Conservation (phyloP, 1,140 invertebrate genomes). For the Aphelenchoides avenae region DNA sequence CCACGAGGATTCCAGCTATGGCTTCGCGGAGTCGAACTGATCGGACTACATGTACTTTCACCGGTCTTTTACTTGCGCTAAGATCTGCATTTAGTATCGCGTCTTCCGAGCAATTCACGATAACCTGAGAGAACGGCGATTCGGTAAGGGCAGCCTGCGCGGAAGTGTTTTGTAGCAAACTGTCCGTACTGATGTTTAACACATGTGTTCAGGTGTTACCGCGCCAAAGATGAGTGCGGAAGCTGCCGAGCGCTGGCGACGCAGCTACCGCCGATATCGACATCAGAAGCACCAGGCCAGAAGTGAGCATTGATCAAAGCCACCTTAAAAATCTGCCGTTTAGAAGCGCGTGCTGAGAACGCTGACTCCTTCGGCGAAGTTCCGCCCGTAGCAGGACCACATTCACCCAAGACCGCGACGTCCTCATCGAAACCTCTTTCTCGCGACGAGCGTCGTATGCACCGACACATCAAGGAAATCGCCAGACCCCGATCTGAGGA, state of each 20-base stretch:
- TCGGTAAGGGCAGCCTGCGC: conserved; percentile 36
- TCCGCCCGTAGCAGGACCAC: background rate
- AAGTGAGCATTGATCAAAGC: conserved; percentile 11
- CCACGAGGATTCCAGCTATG: conserved; percentile 39
- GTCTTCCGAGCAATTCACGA: conserved; percentile 37
- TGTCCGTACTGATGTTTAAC: no score
- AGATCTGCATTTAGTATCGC: conserved; percentile 33
- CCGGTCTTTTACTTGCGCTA: background rate
- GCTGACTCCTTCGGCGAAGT: background rate
- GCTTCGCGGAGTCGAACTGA: conserved; percentile 50
- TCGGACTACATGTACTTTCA: conserved; percentile 52
- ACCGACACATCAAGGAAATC: conserved; percentile 36
- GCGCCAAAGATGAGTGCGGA: conserved; percentile 56
- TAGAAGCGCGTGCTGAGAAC: conserved; percentile 20
- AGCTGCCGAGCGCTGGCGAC: conserved; percentile 53
- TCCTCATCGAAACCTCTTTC: background rate
- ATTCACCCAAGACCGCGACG: background rate
- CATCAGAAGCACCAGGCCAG: conserved; percentile 51
- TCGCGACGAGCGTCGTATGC: conserved; percentile 16
- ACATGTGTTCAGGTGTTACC: conserved; percentile 42
- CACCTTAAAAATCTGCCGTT: conserved; percentile 13
- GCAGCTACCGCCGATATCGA: conserved; percentile 52
- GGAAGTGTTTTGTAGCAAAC: no score
- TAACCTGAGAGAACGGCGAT: conserved; percentile 8
- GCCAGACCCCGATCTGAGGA: conserved; percentile 26